Conservation (phyloP, 2,797 vertebrate genomes). For the Cyprinodon diabolis region DNA sequence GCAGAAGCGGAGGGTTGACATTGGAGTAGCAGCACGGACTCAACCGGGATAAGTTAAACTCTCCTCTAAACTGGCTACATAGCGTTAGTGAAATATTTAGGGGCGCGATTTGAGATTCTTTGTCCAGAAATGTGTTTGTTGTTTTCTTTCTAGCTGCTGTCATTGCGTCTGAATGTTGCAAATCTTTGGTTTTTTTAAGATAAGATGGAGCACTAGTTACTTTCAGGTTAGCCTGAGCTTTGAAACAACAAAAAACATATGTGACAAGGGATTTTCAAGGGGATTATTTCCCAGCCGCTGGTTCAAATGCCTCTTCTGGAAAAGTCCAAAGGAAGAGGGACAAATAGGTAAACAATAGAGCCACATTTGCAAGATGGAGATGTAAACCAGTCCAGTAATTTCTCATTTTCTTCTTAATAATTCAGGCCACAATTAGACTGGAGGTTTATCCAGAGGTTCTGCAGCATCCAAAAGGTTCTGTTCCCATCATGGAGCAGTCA, state of each 20-base stretch:
- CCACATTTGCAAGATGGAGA: background rate
- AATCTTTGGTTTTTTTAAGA: background rate
- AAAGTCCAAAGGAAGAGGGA: conserved; percentile 40
- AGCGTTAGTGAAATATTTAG: background rate
- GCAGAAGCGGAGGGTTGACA: background rate
- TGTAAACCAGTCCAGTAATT: background rate
- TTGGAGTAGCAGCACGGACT: background rate
- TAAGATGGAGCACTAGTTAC: background rate
- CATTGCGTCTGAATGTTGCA: background rate
- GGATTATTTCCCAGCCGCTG: background rate
- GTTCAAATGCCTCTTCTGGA: conserved; percentile 68
- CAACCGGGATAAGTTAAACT: background rate
- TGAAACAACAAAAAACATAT: background rate
- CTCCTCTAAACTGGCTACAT: background rate
- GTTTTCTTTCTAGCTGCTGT: background rate
- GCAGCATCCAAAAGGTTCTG: conserved; percentile 85
- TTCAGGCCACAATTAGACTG: conserved; percentile 83
- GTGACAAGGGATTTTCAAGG: background rate
- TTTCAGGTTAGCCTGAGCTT: conserved; percentile 8
- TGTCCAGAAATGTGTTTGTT: background rate
- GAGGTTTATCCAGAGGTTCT: conserved; percentile 86
- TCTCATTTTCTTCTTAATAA: background rate
- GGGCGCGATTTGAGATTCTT: background rate
- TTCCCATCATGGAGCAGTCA: conserved; percentile 87
- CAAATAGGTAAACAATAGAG: conserved; percentile 45